Base-by-base conservation (phyloP, 1,140 invertebrate genomes). In the Plodia interpunctella region DNA sequence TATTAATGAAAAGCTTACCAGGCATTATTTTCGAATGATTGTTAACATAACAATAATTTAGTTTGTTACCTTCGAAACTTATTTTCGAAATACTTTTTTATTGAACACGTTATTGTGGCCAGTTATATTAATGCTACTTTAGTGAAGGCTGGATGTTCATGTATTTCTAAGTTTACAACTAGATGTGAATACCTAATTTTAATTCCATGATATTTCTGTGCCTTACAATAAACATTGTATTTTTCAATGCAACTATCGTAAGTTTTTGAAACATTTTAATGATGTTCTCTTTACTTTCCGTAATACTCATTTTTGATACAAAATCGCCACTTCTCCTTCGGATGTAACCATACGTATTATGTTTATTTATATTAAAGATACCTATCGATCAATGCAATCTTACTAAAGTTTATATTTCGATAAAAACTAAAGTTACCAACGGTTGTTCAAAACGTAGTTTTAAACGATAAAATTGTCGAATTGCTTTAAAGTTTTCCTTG, bases 351-450 rank as follows among this genome's bases (percentile, higher is more conserved):
- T 44, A 44, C 38, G 38, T 44, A 44, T 44, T 44, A 44, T 15
- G 5, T 44, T 15, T 44, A 44, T 44, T 15, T 44, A 44, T 44
- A 10, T 44, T 15, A 44, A 44, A 44, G 38, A 44, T 44, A 44
- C 38, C 38, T 15, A 44, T 44, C 38, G 38, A 44, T 44, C 38
- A 44, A 44, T 51, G 49, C 18, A 51, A 21, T 21, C 18, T 63
- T 71, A 65, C 62, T 61, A 65, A 61, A 66, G 57, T 67, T 64
- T 72, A 60, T 74, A 72, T 64, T 72, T 74, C 64, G 65, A 64
- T 66, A 30, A 75, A 79, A 87, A 82, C 80, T 80, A 84, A 83
- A 86, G 84, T 87, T 87, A 87, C 84, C 84, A 87, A 69, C 72
- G 66, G 74, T 83, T 83, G 80, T 86, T 87, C 83, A 86, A 85